Percentiles rank a stretch among this genome's conserved stretches.
phyloP scores from a whole-genome alignment of 2,797 vertebrate genomes.

The Xyrichtys novacula region DNA sequence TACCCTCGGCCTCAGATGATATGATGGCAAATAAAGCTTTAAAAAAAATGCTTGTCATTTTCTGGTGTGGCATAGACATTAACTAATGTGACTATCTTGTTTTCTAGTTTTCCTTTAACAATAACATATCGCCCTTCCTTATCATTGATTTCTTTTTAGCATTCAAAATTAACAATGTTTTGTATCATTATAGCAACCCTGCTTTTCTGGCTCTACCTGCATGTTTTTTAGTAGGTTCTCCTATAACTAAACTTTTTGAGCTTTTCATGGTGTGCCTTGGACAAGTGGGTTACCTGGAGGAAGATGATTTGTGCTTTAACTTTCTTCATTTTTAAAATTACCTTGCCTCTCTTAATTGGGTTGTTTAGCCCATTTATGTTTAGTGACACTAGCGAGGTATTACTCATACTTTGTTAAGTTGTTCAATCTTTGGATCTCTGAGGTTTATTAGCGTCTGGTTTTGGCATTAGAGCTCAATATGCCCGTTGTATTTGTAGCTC shows the following conservation, averaged over 20 bases:
- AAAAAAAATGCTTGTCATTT: background rate
- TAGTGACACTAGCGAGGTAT: background rate
- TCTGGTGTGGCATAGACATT: background rate
- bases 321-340: background rate
- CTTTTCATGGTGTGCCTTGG: background rate
- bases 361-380: background rate
- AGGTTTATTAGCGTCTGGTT: background rate
- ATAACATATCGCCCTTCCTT: background rate
- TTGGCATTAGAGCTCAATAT: background rate
- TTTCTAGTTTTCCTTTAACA: background rate
- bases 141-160: background rate
- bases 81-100: background rate
- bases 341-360: background rate
- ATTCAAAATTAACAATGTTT: background rate
- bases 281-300: background rate
- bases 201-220: too few species aligned
- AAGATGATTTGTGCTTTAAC: background rate
- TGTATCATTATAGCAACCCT: too few species aligned
- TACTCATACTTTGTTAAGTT: background rate
- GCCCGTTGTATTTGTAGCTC: background rate
- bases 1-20: background rate
- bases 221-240: too few species aligned
- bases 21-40: background rate
- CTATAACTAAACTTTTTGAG: background rate
- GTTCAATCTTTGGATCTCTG: too few species aligned